Evolutionary conservation across 2,888 invertebrate genomes (phyloP).

Genomic region (Mythimna impura): DNA sequence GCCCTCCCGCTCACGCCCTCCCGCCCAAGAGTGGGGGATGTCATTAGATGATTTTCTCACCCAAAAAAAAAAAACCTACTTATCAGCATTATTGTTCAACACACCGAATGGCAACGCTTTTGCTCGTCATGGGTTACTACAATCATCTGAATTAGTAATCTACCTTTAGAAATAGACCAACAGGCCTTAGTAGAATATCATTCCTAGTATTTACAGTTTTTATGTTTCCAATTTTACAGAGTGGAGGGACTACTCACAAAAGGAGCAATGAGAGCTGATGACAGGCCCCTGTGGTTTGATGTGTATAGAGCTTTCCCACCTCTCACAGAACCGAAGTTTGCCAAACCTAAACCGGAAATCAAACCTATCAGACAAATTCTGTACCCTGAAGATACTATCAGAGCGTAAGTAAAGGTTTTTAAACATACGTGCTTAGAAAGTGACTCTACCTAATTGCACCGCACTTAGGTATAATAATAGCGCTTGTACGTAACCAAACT

Average conservation of each 20-base stretch:
- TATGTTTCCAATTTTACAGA: slow-evolving; percentile 84
- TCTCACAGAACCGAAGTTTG: slow-evolving; percentile 94
- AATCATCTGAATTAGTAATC: background rate
- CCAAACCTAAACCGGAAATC: slow-evolving; percentile 91
- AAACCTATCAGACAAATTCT: slow-evolving; percentile 92
- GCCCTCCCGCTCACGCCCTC: too few relatives aligned
- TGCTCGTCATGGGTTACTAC: background rate
- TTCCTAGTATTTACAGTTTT: background rate
- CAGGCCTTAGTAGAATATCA: background rate
- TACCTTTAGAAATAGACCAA: background rate
- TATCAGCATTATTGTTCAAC: background rate
- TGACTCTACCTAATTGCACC: background rate
- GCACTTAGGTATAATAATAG: too few relatives aligned
- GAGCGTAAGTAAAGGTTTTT: slow-evolving; percentile 93
- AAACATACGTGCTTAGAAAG: background rate
- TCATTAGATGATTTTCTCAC: too few relatives aligned
- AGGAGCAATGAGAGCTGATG: slow-evolving; percentile 94
- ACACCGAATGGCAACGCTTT: background rate
- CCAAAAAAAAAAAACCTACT: background rate
- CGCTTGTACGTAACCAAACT: too few relatives aligned
- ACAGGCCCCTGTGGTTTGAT: slow-evolving; percentile 98
- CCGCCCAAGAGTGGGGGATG: too few relatives aligned
- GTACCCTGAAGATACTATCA: slow-evolving; percentile 95
- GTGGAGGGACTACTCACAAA: slow-evolving; percentile 94
- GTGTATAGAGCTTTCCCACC: slow-evolving; percentile 98